These are phyloP conservation scores for Propsilocerus akamusi DNA, from an alignment of 1,140 invertebrate genomes.

Conservation along the genomic window DNA sequence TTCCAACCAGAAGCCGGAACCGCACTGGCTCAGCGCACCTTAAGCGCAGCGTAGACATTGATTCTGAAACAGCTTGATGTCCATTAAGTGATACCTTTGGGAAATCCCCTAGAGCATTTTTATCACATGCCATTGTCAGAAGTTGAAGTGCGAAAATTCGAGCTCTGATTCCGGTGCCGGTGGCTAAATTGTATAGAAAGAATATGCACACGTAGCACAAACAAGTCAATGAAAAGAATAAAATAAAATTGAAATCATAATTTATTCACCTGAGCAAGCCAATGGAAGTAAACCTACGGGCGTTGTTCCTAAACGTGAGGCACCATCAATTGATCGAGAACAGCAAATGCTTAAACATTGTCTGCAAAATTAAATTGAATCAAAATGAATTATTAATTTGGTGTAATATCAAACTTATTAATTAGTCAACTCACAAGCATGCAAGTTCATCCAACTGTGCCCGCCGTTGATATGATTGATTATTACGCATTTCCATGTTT, in stretches of 20 bases:
- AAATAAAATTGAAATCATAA: slow-evolving; percentile 53
- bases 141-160: slow-evolving; percentile 34
- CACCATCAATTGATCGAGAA: slow-evolving; percentile 51
- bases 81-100: slow-evolving; percentile 29
- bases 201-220: not conserved
- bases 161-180: slow-evolving; percentile 21
- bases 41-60: slow-evolving; percentile 69
- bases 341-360: slow-evolving; percentile 68
- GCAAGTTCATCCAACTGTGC: slow-evolving; percentile 73
- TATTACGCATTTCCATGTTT: slow-evolving; percentile 25
- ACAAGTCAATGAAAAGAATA: not conserved
- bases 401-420: slow-evolving; percentile 5
- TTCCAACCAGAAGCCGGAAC: slow-evolving; percentile 76
- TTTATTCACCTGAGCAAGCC: slow-evolving; percentile 66
- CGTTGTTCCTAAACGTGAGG: slow-evolving; percentile 49
- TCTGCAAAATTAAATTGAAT: slow-evolving; percentile 14
- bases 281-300: slow-evolving; percentile 70
- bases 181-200: too few relatives aligned
- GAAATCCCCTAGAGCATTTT: slow-evolving; percentile 25
- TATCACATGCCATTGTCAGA: slow-evolving; percentile 53
- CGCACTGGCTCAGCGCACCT: slow-evolving; percentile 80
- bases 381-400: not conserved
- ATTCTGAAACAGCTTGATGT: slow-evolving; percentile 70
- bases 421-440: slow-evolving; percentile 38
- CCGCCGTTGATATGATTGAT: slow-evolving; percentile 38